Percentiles rank a stretch among this genome's conserved stretches.
Evolutionary conservation across 1,140 invertebrate genomes (phyloP).

Genomic region (Drosophila tristis): DNA sequence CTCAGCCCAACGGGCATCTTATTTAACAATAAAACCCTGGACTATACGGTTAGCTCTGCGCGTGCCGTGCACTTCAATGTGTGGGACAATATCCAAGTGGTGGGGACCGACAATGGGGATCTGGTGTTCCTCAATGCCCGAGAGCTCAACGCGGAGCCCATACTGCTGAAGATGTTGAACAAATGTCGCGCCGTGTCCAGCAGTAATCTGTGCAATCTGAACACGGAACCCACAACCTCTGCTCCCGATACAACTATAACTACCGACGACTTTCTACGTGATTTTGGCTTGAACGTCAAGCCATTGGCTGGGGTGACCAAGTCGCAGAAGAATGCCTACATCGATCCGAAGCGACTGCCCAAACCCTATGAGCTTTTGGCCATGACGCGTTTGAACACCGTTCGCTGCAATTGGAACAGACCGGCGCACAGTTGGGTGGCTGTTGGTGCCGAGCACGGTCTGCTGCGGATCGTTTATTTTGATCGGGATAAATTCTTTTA

Average conservation of each 20-base stretch:
- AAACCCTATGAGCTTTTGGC: conserved; percentile 23
- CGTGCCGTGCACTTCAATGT: conserved; percentile 57
- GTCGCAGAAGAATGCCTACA: conserved; percentile 7
- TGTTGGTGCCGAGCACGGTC: conserved; percentile 71
- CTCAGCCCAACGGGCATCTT: conserved; percentile 50
- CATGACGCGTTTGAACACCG: conserved; percentile 51
- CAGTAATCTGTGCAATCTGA: conserved; percentile 41
- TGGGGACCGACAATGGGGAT: conserved; percentile 65
- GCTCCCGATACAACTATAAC: conserved; percentile 3
- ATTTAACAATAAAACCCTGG: conserved; percentile 43
- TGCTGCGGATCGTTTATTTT: conserved; percentile 65
- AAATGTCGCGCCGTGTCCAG: conserved; percentile 21
- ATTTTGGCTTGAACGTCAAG: conserved; percentile 65
- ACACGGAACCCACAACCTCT: background rate
- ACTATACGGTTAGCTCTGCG: conserved; percentile 31
- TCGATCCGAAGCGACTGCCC: conserved; percentile 33
- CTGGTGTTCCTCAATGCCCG: conserved; percentile 43
- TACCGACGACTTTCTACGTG: conserved; percentile 37
- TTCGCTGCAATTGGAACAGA: conserved; percentile 65
- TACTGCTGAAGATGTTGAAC: conserved; percentile 7
- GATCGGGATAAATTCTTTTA: conserved; percentile 36
- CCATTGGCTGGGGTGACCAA: conserved; percentile 28
- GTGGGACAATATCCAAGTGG: conserved; percentile 29
- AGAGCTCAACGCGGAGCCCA: conserved; percentile 42
- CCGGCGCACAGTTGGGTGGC: conserved; percentile 52